Percentiles rank a stretch among this genome's conserved stretches.
phyloP scores from a whole-genome alignment of 23 tunicate genomes.

The Phallusia fumigata region DNA sequence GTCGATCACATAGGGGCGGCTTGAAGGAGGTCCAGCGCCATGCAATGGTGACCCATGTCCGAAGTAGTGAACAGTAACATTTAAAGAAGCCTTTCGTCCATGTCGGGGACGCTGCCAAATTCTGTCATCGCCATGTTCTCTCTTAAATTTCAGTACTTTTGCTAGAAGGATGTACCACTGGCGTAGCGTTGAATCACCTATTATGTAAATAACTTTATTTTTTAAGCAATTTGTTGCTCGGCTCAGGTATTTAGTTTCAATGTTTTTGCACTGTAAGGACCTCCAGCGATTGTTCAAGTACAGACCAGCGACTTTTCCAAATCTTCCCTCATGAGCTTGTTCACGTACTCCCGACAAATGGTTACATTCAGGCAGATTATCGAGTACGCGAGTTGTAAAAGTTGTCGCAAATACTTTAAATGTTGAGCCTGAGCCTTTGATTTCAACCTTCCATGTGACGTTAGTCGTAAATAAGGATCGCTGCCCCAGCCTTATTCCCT shows the following conservation, averaged over 20 bases:
- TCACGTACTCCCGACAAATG: background rate
- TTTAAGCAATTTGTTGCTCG: background rate
- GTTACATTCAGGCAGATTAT: background rate
- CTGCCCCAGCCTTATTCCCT: background rate
- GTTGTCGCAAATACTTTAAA: background rate
- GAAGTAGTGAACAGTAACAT: background rate
- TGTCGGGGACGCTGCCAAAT: slow-evolving; percentile 8
- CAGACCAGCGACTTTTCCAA: background rate
- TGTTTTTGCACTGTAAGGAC: slow-evolving; percentile 6
- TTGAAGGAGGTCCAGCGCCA: background rate
- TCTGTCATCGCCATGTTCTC: background rate
- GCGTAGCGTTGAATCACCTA: slow-evolving; percentile 7
- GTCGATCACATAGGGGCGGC: background rate
- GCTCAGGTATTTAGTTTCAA: background rate
- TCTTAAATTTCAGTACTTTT: background rate
- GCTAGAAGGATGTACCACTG: slow-evolving; percentile 4
- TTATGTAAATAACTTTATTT: background rate
- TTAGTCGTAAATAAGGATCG: background rate
- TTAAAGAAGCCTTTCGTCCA: background rate
- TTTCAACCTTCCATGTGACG: background rate
- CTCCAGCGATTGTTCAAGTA: background rate
- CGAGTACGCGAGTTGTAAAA: background rate
- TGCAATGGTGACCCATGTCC: slow-evolving; percentile 12
- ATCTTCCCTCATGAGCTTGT: background rate
- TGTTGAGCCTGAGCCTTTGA: background rate